A percentile compares a stretch with the other conserved stretches of the same genome.
Conservation (phyloP, 2,797 vertebrate genomes). For the Halcyon badia region DNA sequence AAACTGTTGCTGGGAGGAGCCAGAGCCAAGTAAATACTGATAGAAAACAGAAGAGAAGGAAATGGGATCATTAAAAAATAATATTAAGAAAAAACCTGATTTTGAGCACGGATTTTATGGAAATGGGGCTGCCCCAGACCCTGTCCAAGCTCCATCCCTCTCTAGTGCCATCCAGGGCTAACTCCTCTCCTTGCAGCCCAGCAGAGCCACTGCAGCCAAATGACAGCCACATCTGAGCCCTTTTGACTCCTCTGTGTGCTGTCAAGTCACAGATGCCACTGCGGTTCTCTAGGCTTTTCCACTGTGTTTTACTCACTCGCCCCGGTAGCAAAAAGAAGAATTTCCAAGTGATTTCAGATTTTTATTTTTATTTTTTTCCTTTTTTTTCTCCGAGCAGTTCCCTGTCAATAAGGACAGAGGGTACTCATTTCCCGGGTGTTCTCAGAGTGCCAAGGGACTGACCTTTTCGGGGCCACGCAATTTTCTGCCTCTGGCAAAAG, state of each 20-base stretch:
- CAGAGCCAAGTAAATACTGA: not conserved
- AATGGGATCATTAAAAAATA: not conserved
- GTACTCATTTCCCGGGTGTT: not conserved
- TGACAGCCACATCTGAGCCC: not conserved
- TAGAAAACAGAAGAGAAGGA: not conserved
- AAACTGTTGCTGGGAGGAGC: not conserved
- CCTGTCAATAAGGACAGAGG: not conserved
- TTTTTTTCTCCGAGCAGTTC: not conserved
- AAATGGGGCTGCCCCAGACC: not conserved
- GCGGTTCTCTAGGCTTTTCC: not conserved
- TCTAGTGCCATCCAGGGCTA: not conserved
- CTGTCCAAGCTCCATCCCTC: not conserved
- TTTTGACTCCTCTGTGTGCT: not conserved
- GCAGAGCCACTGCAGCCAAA: not conserved
- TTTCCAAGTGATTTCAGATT: not conserved
- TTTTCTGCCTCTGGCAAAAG: not conserved
- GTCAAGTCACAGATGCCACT: not conserved
- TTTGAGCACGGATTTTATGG: not conserved
- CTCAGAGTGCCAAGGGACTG: not conserved
- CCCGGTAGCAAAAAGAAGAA: not conserved
- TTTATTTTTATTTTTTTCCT: not conserved
- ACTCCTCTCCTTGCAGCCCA: not conserved
- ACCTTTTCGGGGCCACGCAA: not conserved
- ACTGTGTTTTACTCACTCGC: accelerated
- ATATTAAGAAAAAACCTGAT: not conserved